Conservation (phyloP, 2,113 vertebrate species). For the Peromyscus maniculatus region DNA sequence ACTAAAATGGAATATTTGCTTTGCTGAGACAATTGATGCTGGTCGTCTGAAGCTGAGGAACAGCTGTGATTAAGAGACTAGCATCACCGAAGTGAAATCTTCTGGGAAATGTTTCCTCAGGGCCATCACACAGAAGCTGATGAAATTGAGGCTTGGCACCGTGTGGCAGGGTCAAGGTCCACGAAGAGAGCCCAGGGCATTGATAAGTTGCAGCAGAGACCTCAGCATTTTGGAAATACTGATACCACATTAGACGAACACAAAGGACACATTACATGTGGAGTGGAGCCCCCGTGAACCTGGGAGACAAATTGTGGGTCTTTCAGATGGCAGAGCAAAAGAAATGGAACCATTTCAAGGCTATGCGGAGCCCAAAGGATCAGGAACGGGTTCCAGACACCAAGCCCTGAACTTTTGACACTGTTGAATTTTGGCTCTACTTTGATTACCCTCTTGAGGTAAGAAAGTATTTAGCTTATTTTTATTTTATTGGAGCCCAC, state of each 20-base stretch:
- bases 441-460: not conserved
- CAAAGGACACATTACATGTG: not conserved
- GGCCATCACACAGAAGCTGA: not conserved
- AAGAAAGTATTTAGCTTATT: not conserved
- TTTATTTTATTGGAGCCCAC: not conserved
- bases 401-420: not conserved
- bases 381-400: not conserved
- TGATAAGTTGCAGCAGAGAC: not conserved
- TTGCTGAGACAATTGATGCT: too few species aligned
- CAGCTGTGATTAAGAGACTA: not conserved
- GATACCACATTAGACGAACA: not conserved
- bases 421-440: not conserved
- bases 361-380: not conserved
- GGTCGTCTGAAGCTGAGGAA: not conserved
- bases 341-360: not conserved
- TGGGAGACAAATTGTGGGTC: not conserved
- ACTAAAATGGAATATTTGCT: too few species aligned
- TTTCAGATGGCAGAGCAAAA: not conserved
- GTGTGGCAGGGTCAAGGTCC: not conserved
- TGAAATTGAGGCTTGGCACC: not conserved
- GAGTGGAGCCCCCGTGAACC: not conserved
- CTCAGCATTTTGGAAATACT: not conserved
- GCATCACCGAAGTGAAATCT: not conserved
- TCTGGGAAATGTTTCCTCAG: not conserved
- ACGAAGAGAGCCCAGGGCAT: not conserved